Evolutionary conservation across 2,797 vertebrate species (phyloP), one percentile per base, ranked within the genome.

Genomic region (Cynopterus sphinx): DNA sequence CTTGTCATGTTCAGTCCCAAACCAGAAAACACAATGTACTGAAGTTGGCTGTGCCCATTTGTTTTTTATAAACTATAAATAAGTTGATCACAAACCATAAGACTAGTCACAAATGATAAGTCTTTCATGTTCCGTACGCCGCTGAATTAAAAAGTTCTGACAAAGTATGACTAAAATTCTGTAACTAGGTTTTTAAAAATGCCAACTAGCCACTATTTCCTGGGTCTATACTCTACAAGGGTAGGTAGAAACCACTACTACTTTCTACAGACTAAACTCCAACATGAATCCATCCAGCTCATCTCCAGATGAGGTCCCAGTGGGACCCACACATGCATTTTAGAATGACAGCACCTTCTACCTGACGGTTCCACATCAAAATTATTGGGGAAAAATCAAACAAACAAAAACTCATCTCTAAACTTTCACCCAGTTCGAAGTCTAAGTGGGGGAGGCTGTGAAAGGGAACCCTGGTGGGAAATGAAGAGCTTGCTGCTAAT

Each of bases 401-500:
- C 49, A 49, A 49, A 49, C 5, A 15, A 49, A 43, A 68, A 46
- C 36, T 91, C 22, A 73, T 41, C 75, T 82, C 75, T 93, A 70
- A 77, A 79, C 65, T 87, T 94, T 92, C 65, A 79, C 51, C 53
- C 65, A 74, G 49, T 59, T 95, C 70, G 71, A 94, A 87, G 46
- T 65, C 43, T 61, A 74, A 85, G 41, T 21, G 31, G 22, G 43
- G 53, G 21, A 94, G 41, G 73, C 73, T 90, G 53, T 41, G 19
- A 77, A 82, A 74, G 31, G 87, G 74, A 19, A 65, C 31, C 21
- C 36, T 43, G 31, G 46, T 82, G 55, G 57, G 93, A 95, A 94
- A 90, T 75, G 63, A 90, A 88, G 55, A 46, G 33, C 78, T 74
- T 75, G 36, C 49, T 49, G 46, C 93, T 97, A 97, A 95, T 96